Percentiles rank a stretch among this genome's conserved stretches.
These are phyloP conservation scores for Dendrolimus houi DNA, from an alignment of 2,888 invertebrate species.

Conservation along the genomic window DNA sequence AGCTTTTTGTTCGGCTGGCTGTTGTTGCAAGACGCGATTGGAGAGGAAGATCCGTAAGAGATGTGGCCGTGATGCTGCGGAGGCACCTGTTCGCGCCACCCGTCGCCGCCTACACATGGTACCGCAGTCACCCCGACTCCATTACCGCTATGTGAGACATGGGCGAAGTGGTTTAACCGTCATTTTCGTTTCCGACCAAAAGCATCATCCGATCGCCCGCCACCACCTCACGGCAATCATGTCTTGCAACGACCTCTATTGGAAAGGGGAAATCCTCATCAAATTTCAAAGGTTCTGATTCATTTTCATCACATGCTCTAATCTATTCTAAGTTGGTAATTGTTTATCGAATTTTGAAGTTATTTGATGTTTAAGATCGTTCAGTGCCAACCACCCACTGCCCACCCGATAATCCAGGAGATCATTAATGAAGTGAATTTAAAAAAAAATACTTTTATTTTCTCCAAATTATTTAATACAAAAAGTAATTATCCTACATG, in stretches of 20 bases:
- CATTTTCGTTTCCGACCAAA: conserved; percentile 4
- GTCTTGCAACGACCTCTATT: neutral
- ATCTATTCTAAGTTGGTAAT: neutral
- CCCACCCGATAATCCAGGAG: no score
- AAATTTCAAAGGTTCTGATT: neutral
- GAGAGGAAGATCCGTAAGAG: no score
- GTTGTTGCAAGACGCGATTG: no score
- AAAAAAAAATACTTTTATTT: no score
- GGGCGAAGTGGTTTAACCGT: conserved; percentile 1
- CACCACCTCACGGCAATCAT: neutral
- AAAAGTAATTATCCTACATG: no score
- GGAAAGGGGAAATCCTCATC: neutral
- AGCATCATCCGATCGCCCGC: neutral
- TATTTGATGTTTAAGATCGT: no score
- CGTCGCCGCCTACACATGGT: conserved; percentile 40
- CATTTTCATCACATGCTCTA: neutral
- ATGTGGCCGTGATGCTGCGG: conserved; percentile 23
- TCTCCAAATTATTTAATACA: no score
- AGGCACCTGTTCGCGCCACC: conserved; percentile 35
- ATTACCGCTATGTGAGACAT: no score
- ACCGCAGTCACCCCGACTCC: conserved; percentile 4
- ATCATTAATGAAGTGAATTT: no score
- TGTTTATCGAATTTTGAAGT: no score
- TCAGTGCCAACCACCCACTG: no score
- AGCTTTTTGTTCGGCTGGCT: no score